These are phyloP conservation scores for Dolichopus griseipennis DNA, from an alignment of 2,888 invertebrate species.

Conservation along the genomic window DNA sequence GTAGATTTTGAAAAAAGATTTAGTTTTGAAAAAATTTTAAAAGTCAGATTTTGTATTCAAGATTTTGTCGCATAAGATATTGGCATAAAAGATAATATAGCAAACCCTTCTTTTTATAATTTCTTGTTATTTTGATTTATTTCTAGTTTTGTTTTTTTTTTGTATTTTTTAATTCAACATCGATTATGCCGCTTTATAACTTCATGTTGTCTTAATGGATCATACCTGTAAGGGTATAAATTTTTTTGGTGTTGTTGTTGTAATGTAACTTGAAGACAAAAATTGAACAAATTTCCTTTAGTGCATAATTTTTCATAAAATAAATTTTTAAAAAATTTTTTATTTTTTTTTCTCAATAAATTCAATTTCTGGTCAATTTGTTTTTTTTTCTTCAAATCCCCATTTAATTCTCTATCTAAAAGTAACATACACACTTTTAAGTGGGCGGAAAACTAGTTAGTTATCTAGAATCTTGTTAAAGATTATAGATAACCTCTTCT, in stretches of 20 bases:
- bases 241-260: neutral
- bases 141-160: neutral
- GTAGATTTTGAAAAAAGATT: no score
- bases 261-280: neutral
- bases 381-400: no score
- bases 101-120: no score
- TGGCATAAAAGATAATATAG: no score
- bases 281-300: neutral
- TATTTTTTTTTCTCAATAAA: no score
- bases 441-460: constrained; percentile 3
- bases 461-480: neutral
- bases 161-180: neutral
- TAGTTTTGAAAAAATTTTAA: no score
- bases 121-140: no score
- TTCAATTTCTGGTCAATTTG: no score
- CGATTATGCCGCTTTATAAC: constrained; percentile 3
- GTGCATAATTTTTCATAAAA: neutral
- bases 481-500: neutral
- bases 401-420: no score
- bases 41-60: no score
- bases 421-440: neutral
- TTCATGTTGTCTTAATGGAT: constrained; percentile 1
- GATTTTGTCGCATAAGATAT: no score
- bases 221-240: neutral
- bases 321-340: no score